Evolutionary conservation across 2,888 invertebrate species (phyloP), one percentile per base, ranked within the genome.

Genomic region (Amiota minor): DNA sequence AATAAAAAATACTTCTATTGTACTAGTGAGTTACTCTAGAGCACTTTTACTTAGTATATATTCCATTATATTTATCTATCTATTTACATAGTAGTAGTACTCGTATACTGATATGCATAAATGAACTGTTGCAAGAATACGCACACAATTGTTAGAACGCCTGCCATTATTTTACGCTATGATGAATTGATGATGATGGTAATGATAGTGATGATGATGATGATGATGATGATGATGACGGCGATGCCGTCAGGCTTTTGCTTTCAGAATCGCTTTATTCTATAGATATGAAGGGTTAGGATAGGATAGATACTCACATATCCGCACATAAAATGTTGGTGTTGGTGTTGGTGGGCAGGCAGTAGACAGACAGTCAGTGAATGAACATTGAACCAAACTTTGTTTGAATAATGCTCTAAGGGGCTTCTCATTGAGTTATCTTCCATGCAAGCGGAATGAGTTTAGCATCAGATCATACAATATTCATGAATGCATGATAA

Each of bases 161-260:
- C 16, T 62, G 74, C 74, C 75, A 69, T 35, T 35, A 35, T 55
- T 64, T 77, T 76, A 76, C 77, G 80, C 78, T 79, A 84, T 85
- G 85, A 86, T 85, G 84, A 85, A 85, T 85, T 84, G 86, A 83
- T 83, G 82, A 82, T 84, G 82, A 78, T 80, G 80, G 8, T 11
- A 59, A 59, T 20, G 12, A 20, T 59, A 8, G 14, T n/a, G n/a
- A 59, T 59, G 20, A 11, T 20, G 10, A 59, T 18, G n/a, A n/a
- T n/a, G n/a, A n/a, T n/a, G n/a, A n/a, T n/a, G n/a, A n/a, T n/a
- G n/a, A 59, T 59, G 20, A 11, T 20, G 10, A 59, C 10, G 9
- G 18, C 18, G 59, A 11, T 0, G 18, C 35, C 20, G 53, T 1
- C 14, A 11, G 53, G 53, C 53, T 16, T 53, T 53, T n/a, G 10